phyloP scores from a whole-genome alignment of 2,888 invertebrate genomes.

The Peribatodes rhomboidaria region DNA sequence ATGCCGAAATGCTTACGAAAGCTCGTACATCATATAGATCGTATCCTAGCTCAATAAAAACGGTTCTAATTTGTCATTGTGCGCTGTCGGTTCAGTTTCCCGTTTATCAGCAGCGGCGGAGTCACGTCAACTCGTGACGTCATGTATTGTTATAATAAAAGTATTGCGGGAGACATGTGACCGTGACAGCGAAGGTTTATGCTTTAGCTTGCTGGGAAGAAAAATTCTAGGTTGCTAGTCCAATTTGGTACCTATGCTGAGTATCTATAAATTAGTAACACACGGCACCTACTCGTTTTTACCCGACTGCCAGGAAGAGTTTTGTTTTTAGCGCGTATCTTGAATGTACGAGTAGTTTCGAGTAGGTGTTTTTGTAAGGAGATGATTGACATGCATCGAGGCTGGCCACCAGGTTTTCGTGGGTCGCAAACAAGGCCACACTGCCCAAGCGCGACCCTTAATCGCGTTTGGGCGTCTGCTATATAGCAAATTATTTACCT shows the following conservation, averaged over 20 bases:
- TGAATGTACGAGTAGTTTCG: too few relatives aligned
- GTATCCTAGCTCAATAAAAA: slow-evolving; percentile 44
- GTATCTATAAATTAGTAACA: too few relatives aligned
- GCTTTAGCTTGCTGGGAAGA: background rate
- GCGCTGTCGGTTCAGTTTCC: slow-evolving; percentile 40
- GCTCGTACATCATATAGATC: slow-evolving; percentile 42
- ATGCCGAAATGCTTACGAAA: slow-evolving; percentile 39
- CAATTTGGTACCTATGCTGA: background rate
- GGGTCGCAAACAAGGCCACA: too few relatives aligned
- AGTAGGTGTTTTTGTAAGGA: too few relatives aligned
- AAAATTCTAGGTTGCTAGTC: background rate
- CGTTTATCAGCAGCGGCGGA: slow-evolving; percentile 42
- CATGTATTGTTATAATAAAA: slow-evolving; percentile 35
- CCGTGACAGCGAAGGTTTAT: slow-evolving; percentile 15
- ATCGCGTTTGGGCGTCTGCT: too few relatives aligned
- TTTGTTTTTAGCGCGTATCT: too few relatives aligned
- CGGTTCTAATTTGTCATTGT: slow-evolving; percentile 49
- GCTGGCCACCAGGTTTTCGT: too few relatives aligned
- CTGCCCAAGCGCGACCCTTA: too few relatives aligned
- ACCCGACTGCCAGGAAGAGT: too few relatives aligned
- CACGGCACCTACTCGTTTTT: too few relatives aligned
- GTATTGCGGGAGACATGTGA: slow-evolving; percentile 28
- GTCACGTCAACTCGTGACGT: slow-evolving; percentile 37
- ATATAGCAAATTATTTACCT: too few relatives aligned
- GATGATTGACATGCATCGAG: too few relatives aligned